These are phyloP conservation scores for Trogon melanurus DNA, from an alignment of 2,113 vertebrate species.

Conservation along the genomic window DNA sequence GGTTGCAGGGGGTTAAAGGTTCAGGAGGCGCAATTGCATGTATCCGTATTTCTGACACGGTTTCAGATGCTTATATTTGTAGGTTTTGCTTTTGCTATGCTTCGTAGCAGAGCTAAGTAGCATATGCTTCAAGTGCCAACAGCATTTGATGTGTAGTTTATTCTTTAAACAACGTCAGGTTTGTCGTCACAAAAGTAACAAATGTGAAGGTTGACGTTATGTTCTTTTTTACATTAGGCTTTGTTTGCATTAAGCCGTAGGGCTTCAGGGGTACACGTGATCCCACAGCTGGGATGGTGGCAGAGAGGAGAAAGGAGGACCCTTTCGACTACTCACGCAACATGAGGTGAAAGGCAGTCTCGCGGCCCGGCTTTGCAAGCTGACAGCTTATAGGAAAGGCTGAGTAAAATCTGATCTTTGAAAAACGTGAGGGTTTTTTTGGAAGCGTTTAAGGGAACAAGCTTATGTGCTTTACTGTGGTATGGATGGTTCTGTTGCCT, in stretches of 20 bases:
- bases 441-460: not conserved
- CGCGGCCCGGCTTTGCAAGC: not conserved
- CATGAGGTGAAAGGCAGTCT: not conserved
- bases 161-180: not conserved
- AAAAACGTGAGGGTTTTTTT: rapidly evolving
- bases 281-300: not conserved
- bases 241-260: not conserved
- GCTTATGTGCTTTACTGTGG: not conserved
- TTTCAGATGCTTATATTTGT: not conserved
- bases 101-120: not conserved
- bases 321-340: not conserved
- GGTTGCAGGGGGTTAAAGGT: not conserved
- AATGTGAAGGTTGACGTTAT: not conserved
- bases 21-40: not conserved
- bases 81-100: not conserved
- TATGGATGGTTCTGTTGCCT: not conserved
- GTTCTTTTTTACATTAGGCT: not conserved
- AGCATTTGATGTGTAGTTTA: not conserved
- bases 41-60: not conserved
- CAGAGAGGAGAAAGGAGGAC: not conserved
- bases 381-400: not conserved
- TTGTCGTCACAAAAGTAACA: not conserved
- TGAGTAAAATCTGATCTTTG: not conserved
- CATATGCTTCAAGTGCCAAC: no score
- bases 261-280: not conserved